These are phyloP conservation scores for Allygus modestus DNA, from an alignment of 2,888 invertebrate species.

Conservation along the genomic window DNA sequence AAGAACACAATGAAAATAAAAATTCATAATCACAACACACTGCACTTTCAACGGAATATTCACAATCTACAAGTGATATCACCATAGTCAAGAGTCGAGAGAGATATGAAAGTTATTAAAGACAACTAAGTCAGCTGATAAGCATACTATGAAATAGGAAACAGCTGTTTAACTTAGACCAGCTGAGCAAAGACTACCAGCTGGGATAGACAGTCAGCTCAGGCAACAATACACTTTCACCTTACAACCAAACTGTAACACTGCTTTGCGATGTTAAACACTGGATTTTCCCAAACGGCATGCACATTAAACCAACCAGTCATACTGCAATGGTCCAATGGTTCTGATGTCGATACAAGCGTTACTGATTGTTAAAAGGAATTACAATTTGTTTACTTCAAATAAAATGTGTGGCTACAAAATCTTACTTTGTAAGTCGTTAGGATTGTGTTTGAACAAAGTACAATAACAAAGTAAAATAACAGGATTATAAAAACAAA, in stretches of 20 bases:
- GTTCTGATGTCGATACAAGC: too few relatives aligned
- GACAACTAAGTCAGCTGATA: constrained; percentile 23
- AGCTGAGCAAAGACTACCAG: constrained; percentile 19
- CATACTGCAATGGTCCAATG: too few relatives aligned
- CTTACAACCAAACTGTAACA: not conserved
- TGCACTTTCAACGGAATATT: not conserved
- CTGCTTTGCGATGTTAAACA: not conserved
- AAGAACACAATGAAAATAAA: too few relatives aligned
- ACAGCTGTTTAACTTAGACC: constrained; percentile 13
- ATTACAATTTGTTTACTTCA: too few relatives aligned
- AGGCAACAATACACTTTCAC: constrained; percentile 18
- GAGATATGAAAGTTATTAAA: constrained; percentile 5
- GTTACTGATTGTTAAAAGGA: too few relatives aligned
- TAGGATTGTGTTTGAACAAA: too few relatives aligned
- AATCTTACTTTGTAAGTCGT: too few relatives aligned
- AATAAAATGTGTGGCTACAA: too few relatives aligned
- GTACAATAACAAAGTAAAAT: too few relatives aligned
- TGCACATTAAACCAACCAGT: not conserved
- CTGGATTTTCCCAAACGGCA: not conserved
- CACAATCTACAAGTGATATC: not conserved
- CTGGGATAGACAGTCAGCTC: not conserved
- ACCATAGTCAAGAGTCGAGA: not conserved
- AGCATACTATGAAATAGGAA: not conserved
- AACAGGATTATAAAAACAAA: too few relatives aligned
- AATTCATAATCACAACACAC: not conserved